Percentiles rank a stretch among this genome's conserved stretches.
Evolutionary conservation across 2,113 vertebrate species (phyloP).

Genomic region (Cyanoliseus patagonus): DNA sequence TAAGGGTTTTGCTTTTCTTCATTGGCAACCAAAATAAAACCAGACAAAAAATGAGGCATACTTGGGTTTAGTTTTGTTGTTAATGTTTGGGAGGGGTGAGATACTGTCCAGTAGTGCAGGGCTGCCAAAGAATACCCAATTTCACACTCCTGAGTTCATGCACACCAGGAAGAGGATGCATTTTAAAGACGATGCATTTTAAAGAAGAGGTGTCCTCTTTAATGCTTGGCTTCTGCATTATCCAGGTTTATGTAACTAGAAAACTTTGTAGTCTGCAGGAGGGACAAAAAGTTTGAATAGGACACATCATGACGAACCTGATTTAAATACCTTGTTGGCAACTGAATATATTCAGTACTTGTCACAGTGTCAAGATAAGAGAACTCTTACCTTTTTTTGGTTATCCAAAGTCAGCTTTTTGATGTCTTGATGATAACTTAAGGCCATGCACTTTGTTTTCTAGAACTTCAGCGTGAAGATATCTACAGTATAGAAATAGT

Average conservation of each 20-base stretch:
- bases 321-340: neutral
- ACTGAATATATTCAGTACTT: neutral
- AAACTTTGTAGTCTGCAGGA: neutral
- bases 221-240: conserved; percentile 1
- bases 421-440: neutral
- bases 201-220: neutral
- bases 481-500: conserved; percentile 92
- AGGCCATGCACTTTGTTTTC: conserved; percentile 26
- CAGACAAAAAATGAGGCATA: neutral
- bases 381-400: neutral
- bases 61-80: neutral
- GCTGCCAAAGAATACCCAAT: neutral
- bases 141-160: neutral
- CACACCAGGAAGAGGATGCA: neutral
- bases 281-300: neutral
- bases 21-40: neutral
- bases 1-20: neutral
- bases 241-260: neutral
- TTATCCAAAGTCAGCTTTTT: neutral
- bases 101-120: neutral
- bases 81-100: neutral
- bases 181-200: neutral
- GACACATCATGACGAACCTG: neutral
- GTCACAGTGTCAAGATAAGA: neutral
- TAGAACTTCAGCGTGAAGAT: conserved; percentile 86